phyloP scores from a whole-genome alignment of 2,888 invertebrate species.

The Sericinus montela region DNA sequence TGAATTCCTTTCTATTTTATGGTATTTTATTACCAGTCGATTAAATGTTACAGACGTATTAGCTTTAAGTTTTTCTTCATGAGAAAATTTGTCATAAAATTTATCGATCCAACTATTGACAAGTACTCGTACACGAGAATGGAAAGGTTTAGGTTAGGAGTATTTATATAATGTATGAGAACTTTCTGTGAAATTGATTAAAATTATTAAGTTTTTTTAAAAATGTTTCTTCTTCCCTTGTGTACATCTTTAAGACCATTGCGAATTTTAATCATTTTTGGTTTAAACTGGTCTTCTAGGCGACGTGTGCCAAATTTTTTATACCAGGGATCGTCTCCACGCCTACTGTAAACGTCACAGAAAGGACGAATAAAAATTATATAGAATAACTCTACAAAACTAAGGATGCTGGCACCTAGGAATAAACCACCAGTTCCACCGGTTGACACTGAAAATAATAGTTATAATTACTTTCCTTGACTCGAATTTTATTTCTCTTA shows the following conservation, averaged over 20 bases:
- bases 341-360: slow-evolving; percentile 63
- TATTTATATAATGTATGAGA: background rate
- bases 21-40: too few species aligned
- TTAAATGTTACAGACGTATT: too few species aligned
- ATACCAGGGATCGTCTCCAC: slow-evolving; percentile 65
- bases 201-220: too few species aligned
- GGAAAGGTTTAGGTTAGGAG: too few species aligned
- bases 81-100: too few species aligned
- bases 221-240: background rate
- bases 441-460: slow-evolving; percentile 75
- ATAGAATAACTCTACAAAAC: slow-evolving; percentile 82
- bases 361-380: slow-evolving; percentile 72
- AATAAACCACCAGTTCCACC: slow-evolving; percentile 83
- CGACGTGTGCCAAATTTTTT: slow-evolving; percentile 53
- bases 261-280: background rate
- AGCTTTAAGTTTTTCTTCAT: too few species aligned
- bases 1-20: too few species aligned
- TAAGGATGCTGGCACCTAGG: slow-evolving; percentile 82
- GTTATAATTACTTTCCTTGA: too few species aligned
- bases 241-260: background rate
- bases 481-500: too few species aligned
- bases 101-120: too few species aligned
- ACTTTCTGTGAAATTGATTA: too few species aligned
- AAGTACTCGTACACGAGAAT: too few species aligned
- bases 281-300: slow-evolving; percentile 48